Conservation (phyloP, 2,797 vertebrate genomes). For the Platalea minor region DNA sequence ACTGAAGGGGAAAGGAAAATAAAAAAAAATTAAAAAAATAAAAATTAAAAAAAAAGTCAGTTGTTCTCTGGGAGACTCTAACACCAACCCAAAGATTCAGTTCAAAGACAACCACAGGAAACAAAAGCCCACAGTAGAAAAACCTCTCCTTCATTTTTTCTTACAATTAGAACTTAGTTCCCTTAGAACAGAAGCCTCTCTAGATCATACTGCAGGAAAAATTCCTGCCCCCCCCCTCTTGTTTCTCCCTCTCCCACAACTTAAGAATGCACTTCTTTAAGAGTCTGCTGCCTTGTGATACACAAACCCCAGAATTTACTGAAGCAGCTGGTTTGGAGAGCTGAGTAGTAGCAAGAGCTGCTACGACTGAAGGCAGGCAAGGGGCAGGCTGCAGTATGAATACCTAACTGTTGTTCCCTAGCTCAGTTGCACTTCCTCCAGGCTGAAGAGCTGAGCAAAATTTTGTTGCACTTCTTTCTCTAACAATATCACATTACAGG, state of each 20-base stretch:
- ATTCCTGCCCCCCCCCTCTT: neutral
- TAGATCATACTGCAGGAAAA: neutral
- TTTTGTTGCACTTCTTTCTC: neutral
- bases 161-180: neutral
- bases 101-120: neutral
- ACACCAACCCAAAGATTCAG: neutral
- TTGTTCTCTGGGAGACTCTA: neutral
- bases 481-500: neutral
- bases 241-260: neutral
- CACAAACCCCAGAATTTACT: neutral
- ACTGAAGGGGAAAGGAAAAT: constrained; percentile 66
- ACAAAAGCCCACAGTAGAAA: neutral
- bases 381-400: neutral
- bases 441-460: neutral
- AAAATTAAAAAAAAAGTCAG: neutral
- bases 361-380: neutral
- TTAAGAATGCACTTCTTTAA: neutral
- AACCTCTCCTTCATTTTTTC: neutral
- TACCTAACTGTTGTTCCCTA: neutral
- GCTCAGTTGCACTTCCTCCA: neutral
- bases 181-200: neutral
- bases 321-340: neutral
- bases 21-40: neutral
- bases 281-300: neutral
- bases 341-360: neutral